Base-by-base conservation (phyloP, 2,113 vertebrate species). In the Xyliphius kryptos region DNA sequence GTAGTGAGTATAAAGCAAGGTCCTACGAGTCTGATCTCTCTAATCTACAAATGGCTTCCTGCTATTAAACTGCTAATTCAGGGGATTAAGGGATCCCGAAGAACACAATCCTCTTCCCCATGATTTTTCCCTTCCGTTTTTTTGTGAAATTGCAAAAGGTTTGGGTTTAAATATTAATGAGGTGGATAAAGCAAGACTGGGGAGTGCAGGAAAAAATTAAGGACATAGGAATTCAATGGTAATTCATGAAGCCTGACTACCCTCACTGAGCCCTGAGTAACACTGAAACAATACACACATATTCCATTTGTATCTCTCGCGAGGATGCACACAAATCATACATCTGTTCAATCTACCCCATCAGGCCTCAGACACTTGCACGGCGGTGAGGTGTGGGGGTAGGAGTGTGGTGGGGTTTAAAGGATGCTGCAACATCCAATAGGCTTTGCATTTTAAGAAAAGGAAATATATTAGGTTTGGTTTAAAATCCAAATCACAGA, bases 1-100 rank as follows among this genome's bases (percentile, higher is more conserved):
- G 76, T 72, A 78, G 77, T 76, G 74, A 72, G 74, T 73, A 72
- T 76, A 75, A 74, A 76, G 61, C 69, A 71, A 66, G 77, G 76
- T 76, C 76, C 71, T 68, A 17, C 14, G 72, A 76, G 74, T 52
- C 74, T 74, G 72, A 76, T 76, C 74, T 76, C 72, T 74, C 74
- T 79, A 76, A 79, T 79, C 74, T 79, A 79, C 74, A 79, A 79
- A 79, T 79, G 77, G 77, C 72, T 79, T 70, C 74, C 73, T 74
- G 77, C 72, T 79, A 79, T 79, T 76, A 79, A 76, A 79, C 77
- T 75, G 70, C 77, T 79, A 76, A 79, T 79, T 76, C 74, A 67
- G 74, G 74, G 77, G 77, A 74, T 79, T 79, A 76, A 79, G 70
- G 72, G 74, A 76, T 76, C 69, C 69, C 71, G 69, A 74, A 76